Percentiles rank a stretch among this genome's conserved stretches.
Conservation (phyloP, 2,113 vertebrate genomes). For the Sigmodon hispidus region DNA sequence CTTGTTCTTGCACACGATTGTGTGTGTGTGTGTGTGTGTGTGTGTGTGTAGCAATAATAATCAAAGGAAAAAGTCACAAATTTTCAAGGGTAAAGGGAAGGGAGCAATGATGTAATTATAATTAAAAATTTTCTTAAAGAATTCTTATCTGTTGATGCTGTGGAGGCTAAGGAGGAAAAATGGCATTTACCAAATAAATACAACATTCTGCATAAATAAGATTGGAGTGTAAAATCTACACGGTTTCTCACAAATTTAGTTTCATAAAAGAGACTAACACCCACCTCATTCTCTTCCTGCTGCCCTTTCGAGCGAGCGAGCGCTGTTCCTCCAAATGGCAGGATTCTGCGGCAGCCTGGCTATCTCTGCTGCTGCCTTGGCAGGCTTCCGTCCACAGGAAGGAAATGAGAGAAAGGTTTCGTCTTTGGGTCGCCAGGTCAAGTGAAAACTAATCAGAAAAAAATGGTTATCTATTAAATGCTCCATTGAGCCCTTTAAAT, state of each 20-base stretch:
- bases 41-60: neutral
- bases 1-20: no score
- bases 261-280: neutral
- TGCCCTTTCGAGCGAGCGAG: neutral
- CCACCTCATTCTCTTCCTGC: no score
- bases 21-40: neutral
- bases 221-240: neutral
- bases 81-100: neutral
- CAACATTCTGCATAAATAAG: neutral
- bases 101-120: neutral
- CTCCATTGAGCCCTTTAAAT: slow-evolving; percentile 83
- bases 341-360: neutral
- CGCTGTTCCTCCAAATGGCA: neutral
- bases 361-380: neutral
- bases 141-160: neutral
- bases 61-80: neutral
- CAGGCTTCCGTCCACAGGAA: neutral
- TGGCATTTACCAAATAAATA: no score
- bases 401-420: neutral
- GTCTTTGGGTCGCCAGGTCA: slow-evolving; percentile 77
- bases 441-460: slow-evolving; percentile 83
- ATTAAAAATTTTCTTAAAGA: neutral
- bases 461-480: slow-evolving; percentile 85
- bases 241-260: neutral
- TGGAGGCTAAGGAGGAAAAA: neutral